These are phyloP conservation scores for Nothobranchius furzeri DNA, from an alignment of 2,113 vertebrate genomes.

Conservation along the genomic window DNA sequence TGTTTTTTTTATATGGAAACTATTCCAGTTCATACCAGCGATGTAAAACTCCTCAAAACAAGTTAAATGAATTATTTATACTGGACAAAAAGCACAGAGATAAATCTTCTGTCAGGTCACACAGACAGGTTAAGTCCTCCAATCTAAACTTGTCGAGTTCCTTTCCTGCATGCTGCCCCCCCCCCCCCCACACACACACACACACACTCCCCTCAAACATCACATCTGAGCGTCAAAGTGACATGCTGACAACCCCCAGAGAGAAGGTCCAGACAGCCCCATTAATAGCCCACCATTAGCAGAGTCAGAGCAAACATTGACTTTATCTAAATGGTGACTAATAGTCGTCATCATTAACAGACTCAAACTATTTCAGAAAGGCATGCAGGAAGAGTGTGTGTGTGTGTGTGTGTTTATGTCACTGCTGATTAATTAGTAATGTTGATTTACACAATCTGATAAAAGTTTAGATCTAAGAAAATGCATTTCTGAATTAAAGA, in stretches of 20 bases:
- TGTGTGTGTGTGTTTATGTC: not conserved
- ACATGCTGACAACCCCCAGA: slow-evolving; percentile 42
- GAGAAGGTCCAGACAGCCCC: slow-evolving; percentile 51
- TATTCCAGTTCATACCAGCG: no score
- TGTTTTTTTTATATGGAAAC: no score
- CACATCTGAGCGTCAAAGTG: slow-evolving; percentile 19
- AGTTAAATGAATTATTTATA: no score
- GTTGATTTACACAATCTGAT: not conserved
- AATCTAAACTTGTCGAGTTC: slow-evolving; percentile 32
- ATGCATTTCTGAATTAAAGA: no score
- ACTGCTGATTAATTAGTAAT: slow-evolving; percentile 30
- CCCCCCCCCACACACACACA: not conserved
- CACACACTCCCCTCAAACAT: slow-evolving; percentile 26
- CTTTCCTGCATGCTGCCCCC: slow-evolving; percentile 19
- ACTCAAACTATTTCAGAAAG: slow-evolving; percentile 7
- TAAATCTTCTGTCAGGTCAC: no score
- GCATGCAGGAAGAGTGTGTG: no score
- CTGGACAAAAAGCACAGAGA: no score
- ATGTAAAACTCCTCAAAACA: no score
- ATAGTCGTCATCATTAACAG: slow-evolving; percentile 61
- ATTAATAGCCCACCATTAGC: slow-evolving; percentile 56
- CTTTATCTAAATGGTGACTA: slow-evolving; percentile 71
- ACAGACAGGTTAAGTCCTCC: not conserved
- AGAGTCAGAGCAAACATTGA: slow-evolving; percentile 70
- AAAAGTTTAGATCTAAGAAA: not conserved